Percentiles rank a stretch among this genome's conserved stretches.
Evolutionary conservation across 2,797 vertebrate genomes (phyloP).

Genomic region (Poeciliopsis presidionis): DNA sequence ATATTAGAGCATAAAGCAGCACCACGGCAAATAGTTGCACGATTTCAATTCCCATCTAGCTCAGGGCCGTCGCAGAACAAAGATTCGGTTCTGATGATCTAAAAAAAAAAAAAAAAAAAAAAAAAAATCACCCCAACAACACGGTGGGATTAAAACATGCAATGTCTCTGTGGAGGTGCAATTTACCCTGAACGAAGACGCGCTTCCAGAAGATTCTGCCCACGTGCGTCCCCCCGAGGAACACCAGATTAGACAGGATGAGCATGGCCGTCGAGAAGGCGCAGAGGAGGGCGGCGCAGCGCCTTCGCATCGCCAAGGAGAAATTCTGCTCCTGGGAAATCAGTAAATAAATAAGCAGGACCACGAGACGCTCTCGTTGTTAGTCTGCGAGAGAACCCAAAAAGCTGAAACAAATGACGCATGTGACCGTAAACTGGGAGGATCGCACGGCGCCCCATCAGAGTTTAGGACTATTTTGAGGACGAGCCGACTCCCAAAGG

Average conservation of each 20-base stretch:
- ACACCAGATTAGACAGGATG: conserved; percentile 97
- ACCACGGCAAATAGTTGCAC: background rate
- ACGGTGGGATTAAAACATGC: conserved; percentile 21
- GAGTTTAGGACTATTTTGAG: conserved; percentile 30
- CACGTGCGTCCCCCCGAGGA: conserved; percentile 92
- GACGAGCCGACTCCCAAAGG: conserved; percentile 25
- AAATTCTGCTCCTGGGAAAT: conserved; percentile 82
- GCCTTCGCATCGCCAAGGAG: conserved; percentile 83
- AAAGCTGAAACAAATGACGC: conserved; percentile 32
- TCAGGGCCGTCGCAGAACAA: background rate
- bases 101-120: too few species aligned
- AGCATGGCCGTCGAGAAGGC: conserved; percentile 91
- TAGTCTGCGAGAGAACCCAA: conserved; percentile 30
- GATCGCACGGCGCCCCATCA: conserved; percentile 28
- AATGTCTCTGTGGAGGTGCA: conserved; percentile 26
- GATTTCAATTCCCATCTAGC: conserved; percentile 10
- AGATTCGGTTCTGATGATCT: background rate
- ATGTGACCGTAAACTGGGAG: conserved; percentile 31
- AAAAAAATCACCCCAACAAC: conserved; percentile 19
- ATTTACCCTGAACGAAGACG: conserved; percentile 90
- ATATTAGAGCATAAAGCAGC: conserved; percentile 14
- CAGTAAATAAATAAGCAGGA: conserved; percentile 54
- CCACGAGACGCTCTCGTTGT: conserved; percentile 17
- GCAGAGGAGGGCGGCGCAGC: conserved; percentile 85
- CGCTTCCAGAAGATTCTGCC: conserved; percentile 93